These are phyloP conservation scores for Siniperca chuatsi DNA, from an alignment of 2,113 vertebrate species.

Conservation along the genomic window DNA sequence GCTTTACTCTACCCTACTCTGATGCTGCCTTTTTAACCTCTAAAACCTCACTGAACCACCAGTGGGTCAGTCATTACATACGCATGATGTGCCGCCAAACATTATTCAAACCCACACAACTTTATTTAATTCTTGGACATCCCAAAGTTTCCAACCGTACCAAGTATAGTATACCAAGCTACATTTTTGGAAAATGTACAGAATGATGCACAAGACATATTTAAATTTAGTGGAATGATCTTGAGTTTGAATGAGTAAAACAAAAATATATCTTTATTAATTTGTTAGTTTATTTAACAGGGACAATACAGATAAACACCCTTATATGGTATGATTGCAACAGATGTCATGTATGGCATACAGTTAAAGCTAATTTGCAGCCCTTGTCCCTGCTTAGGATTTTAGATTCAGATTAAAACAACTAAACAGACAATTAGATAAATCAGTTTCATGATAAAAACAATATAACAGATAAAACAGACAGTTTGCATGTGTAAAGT, in stretches of 20 bases:
- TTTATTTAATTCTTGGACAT: background rate
- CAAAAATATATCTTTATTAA: background rate
- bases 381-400: background rate
- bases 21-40: background rate
- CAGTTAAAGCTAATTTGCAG: too few relatives aligned
- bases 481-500: background rate
- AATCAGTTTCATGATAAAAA: background rate
- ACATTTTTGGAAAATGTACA: background rate
- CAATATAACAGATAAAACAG: background rate
- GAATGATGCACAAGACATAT: background rate
- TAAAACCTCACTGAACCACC: background rate
- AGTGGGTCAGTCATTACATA: background rate
- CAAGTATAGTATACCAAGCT: background rate
- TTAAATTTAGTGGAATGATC: background rate
- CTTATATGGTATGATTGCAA: background rate
- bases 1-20: too few relatives aligned
- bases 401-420: background rate
- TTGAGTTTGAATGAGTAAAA: background rate
- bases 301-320: too few relatives aligned
- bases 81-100: background rate
- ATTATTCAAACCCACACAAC: background rate
- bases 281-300: background rate
- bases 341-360: background rate
- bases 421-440: background rate
- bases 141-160: background rate